These are phyloP conservation scores for Pinna nobilis DNA, from an alignment of 1,140 invertebrate genomes.

Conservation along the genomic window DNA sequence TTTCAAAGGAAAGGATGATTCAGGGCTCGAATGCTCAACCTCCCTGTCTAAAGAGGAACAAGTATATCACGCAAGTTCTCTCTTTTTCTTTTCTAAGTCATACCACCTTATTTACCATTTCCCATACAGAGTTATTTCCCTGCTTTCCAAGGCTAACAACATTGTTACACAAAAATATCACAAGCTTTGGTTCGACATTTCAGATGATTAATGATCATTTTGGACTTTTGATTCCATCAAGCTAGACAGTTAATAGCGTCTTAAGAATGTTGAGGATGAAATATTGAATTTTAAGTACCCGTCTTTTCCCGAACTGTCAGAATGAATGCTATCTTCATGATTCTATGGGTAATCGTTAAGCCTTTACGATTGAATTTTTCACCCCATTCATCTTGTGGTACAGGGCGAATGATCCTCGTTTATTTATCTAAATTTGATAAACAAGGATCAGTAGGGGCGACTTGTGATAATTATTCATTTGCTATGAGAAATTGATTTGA, in stretches of 20 bases:
- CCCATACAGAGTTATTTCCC: too few species aligned
- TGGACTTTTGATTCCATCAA: constrained; percentile 7
- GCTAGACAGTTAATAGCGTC: constrained; percentile 13
- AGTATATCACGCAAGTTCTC: too few species aligned
- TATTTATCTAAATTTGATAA: constrained; percentile 2
- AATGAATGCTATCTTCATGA: constrained; percentile 8
- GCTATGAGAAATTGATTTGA: too few species aligned
- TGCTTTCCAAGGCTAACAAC: constrained; percentile 2
- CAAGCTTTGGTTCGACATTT: background rate
- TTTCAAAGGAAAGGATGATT: too few species aligned
- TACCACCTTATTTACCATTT: too few species aligned
- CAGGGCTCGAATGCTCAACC: too few species aligned
- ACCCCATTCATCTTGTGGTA: background rate
- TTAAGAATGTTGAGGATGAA: constrained; percentile 30
- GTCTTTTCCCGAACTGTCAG: constrained; percentile 16
- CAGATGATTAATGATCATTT: constrained; percentile 18
- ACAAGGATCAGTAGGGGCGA: background rate
- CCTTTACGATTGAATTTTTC: constrained; percentile 1
- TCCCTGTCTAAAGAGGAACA: too few species aligned
- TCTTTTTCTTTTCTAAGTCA: too few species aligned
- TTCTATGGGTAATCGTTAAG: constrained; percentile 7
- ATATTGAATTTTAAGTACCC: constrained; percentile 31
- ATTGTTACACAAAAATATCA: background rate
- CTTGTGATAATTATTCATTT: too few species aligned
- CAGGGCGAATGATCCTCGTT: background rate